A percentile compares a stretch with the other conserved stretches of the same genome.
These are phyloP conservation scores for Atractosteus spatula DNA, from an alignment of 2,113 vertebrate genomes.

Conservation along the genomic window DNA sequence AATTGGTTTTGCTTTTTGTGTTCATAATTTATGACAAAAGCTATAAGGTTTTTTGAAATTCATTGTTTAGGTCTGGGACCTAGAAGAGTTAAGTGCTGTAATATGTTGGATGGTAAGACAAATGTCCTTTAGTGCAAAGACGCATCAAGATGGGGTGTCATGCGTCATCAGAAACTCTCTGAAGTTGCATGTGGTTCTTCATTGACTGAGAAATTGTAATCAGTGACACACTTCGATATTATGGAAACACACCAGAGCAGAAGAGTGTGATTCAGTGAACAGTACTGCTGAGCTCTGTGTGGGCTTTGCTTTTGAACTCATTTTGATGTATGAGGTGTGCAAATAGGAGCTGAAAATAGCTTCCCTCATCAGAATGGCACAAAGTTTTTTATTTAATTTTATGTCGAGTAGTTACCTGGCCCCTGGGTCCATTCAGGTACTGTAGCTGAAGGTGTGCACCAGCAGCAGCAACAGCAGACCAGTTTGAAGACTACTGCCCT, in stretches of 20 bases:
- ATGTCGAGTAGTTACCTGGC: too few species aligned
- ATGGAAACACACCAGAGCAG: background rate
- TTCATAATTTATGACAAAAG: too few species aligned
- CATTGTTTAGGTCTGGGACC: too few species aligned
- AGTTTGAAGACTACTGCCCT: background rate
- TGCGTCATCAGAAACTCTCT: conserved; percentile 30
- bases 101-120: background rate
- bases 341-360: conserved; percentile 8
- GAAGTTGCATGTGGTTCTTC: conserved; percentile 10
- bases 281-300: background rate
- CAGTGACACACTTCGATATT: conserved; percentile 2
- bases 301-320: background rate
- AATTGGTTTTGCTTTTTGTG: too few species aligned
- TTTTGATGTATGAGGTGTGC: background rate
- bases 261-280: background rate
- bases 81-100: too few species aligned
- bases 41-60: too few species aligned
- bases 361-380: background rate
- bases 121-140: background rate
- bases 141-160: conserved; percentile 1
- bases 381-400: too few species aligned
- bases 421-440: background rate
- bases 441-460: background rate
- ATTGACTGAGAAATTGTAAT: background rate
- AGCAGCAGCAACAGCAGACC: background rate